A percentile compares a stretch with the other conserved stretches of the same genome.
These are phyloP conservation scores for Dryobotodes eremita DNA, from an alignment of 2,888 invertebrate species.

Conservation along the genomic window DNA sequence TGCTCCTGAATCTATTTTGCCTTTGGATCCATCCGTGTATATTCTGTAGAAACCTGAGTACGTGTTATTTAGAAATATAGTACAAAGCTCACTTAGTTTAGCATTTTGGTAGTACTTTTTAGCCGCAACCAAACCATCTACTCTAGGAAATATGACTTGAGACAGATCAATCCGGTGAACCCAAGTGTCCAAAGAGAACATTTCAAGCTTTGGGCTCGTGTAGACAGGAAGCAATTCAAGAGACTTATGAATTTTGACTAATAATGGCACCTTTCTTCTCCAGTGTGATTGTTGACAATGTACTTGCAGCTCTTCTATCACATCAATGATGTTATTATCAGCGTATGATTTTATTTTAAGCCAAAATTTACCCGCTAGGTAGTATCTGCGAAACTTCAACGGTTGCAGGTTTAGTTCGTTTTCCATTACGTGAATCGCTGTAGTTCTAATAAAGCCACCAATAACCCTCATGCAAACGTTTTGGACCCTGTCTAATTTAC, in stretches of 20 bases:
- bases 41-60: background rate
- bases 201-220: constrained; percentile 1
- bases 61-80: background rate
- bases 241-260: background rate
- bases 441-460: background rate
- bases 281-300: no score
- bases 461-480: constrained; percentile 14
- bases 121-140: no score
- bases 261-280: no score
- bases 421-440: background rate
- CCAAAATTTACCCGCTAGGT: constrained; percentile 11
- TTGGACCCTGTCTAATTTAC: no score
- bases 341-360: no score
- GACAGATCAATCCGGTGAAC: background rate
- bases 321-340: no score
- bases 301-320: no score
- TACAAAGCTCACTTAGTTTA: no score
- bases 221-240: background rate
- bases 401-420: background rate
- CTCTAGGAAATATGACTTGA: no score
- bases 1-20: background rate
- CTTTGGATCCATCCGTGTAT: constrained; percentile 7
- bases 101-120: no score
- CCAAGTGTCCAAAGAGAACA: background rate
- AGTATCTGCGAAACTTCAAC: constrained; percentile 3